A percentile compares a stretch with the other conserved stretches of the same genome.
Evolutionary conservation across 1,140 invertebrate genomes (phyloP).

Genomic region (Drosophila lacteicornis): DNA sequence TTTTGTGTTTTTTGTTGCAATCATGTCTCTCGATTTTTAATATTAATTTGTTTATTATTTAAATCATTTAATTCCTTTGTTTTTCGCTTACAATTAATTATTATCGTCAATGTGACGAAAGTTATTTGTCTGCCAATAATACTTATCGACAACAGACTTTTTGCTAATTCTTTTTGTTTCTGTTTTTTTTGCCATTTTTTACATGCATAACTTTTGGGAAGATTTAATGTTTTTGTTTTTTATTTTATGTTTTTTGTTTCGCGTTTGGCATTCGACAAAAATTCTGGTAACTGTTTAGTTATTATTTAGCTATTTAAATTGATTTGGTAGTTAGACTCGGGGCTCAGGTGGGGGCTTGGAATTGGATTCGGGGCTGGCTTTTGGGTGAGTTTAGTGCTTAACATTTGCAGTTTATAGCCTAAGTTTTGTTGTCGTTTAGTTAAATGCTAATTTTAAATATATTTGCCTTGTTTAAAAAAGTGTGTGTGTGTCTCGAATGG

Average conservation of each 20-base stretch:
- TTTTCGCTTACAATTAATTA: slow-evolving; percentile 77
- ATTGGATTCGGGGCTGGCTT: slow-evolving; percentile 32
- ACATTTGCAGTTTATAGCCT: slow-evolving; percentile 76
- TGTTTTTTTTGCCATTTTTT: slow-evolving; percentile 52
- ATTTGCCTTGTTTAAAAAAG: slow-evolving; percentile 66
- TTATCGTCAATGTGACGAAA: slow-evolving; percentile 84
- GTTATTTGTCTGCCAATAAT: slow-evolving; percentile 84
- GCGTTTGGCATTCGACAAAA: slow-evolving; percentile 62
- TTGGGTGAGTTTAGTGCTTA: slow-evolving; percentile 67
- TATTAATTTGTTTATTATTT: slow-evolving; percentile 78
- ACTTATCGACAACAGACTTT: slow-evolving; percentile 83
- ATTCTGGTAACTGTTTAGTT: slow-evolving; percentile 73
- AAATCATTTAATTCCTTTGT: slow-evolving; percentile 80
- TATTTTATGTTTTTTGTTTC: slow-evolving; percentile 44
- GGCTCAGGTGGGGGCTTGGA: slow-evolving; percentile 26
- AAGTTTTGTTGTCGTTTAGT: slow-evolving; percentile 63
- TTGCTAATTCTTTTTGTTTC: slow-evolving; percentile 58
- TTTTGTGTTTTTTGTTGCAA: slow-evolving; percentile 71
- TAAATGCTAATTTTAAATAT: slow-evolving; percentile 78
- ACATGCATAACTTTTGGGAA: slow-evolving; percentile 71
- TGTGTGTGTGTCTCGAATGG: slow-evolving; percentile 47
- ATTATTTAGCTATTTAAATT: slow-evolving; percentile 79
- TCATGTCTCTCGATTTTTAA: slow-evolving; percentile 83
- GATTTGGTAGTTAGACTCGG: slow-evolving; percentile 67
- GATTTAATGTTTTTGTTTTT: slow-evolving; percentile 43